phyloP scores from a whole-genome alignment of 2,797 vertebrate genomes.

The Urosaurus nigricauda region DNA sequence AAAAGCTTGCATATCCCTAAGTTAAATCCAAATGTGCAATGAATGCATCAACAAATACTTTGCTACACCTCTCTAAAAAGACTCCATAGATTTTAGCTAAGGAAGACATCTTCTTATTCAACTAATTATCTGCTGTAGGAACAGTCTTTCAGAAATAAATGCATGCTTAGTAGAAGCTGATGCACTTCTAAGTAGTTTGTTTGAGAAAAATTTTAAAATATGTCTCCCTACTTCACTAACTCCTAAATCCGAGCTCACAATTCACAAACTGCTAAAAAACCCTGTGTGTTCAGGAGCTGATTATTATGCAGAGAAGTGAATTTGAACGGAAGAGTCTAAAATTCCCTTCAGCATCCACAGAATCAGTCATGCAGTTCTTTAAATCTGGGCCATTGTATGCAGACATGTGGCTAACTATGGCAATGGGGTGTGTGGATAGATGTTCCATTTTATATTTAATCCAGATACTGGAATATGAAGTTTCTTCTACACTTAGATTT shows the following conservation, averaged over 20 bases:
- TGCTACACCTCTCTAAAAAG: no score
- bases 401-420: neutral
- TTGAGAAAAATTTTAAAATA: neutral
- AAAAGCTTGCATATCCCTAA: neutral
- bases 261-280: no score
- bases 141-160: neutral
- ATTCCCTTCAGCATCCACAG: neutral
- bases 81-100: neutral
- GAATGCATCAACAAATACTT: neutral
- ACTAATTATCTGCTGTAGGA: neutral
- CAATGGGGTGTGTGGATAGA: neutral
- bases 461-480: neutral
- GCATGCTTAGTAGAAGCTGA: neutral
- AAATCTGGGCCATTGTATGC: neutral
- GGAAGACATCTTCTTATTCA: neutral
- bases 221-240: neutral
- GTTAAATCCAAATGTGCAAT: neutral
- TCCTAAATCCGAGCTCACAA: no score
- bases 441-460: neutral
- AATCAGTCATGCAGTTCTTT: neutral
- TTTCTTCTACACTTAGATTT: no score
- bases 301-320: no score
- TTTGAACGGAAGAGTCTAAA: neutral
- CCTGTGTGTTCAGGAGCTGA: no score
- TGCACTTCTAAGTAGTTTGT: neutral